Conservation (phyloP, 2,888 invertebrate genomes). For the Timema cristinae region DNA sequence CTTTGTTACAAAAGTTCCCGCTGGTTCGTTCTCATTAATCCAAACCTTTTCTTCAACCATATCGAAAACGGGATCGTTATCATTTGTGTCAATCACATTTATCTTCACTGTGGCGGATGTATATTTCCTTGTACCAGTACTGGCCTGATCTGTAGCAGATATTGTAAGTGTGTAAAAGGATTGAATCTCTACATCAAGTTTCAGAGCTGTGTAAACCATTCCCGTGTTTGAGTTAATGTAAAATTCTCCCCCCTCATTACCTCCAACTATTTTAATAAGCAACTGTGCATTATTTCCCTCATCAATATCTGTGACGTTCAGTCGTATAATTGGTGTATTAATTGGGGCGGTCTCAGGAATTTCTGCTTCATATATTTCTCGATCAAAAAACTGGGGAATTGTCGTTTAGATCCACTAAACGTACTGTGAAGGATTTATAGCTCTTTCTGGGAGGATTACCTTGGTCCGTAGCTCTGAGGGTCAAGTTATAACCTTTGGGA, state of each 20-base stretch:
- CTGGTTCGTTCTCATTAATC: conserved; percentile 83
- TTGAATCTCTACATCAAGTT: conserved; percentile 79
- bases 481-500: conserved; percentile 81
- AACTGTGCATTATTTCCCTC: conserved; percentile 80
- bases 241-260: conserved; percentile 87
- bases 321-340: conserved; percentile 80
- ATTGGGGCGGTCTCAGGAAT: conserved; percentile 86
- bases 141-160: conserved; percentile 83
- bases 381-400: conserved; percentile 85
- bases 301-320: conserved; percentile 83
- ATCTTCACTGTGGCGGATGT: conserved; percentile 89
- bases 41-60: conserved; percentile 63
- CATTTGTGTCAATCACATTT: conserved; percentile 85
- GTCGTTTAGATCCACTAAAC: conserved; percentile 76
- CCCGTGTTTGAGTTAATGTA: conserved; percentile 83
- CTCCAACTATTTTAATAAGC: conserved; percentile 83
- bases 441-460: conserved; percentile 75
- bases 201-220: conserved; percentile 77
- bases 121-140: conserved; percentile 75
- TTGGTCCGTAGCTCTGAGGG: conserved; percentile 77
- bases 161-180: conserved; percentile 83
- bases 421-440: conserved; percentile 76
- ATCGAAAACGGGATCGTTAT: conserved; percentile 89
- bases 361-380: conserved; percentile 80
- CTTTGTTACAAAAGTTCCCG: conserved; percentile 78